Evolutionary conservation across 2,797 vertebrate genomes (phyloP).

Genomic region (Thalassophryne amazonica): DNA sequence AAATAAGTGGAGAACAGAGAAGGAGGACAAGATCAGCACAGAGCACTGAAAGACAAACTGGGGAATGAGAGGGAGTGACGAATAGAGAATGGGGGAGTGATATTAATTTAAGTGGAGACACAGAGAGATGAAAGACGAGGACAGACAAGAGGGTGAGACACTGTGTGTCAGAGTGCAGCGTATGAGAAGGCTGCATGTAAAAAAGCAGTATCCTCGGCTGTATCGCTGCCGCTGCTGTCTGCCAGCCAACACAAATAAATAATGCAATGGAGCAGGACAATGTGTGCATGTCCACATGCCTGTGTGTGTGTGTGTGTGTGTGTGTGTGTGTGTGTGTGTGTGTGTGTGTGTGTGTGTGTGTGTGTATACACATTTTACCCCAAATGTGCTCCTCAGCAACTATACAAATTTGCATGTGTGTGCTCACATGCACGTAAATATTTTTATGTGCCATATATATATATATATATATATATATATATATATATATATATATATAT

Average conservation of each 20-base stretch:
- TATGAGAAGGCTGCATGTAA: slow-evolving; percentile 48
- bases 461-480: background rate
- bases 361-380: background rate
- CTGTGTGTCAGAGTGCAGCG: slow-evolving; percentile 16
- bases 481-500: background rate
- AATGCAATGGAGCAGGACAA: slow-evolving; percentile 36
- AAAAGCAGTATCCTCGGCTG: slow-evolving; percentile 32
- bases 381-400: no score
- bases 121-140: slow-evolving; percentile 28
- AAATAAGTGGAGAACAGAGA: background rate
- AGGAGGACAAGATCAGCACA: background rate
- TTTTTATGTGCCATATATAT: background rate
- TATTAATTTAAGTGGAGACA: slow-evolving; percentile 26
- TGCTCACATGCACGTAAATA: background rate
- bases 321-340: background rate
- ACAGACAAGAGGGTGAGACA: background rate
- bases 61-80: background rate
- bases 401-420: background rate
- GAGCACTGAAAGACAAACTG: slow-evolving; percentile 5
- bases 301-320: background rate
- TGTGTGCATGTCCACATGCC: background rate
- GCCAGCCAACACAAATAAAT: slow-evolving; percentile 50
- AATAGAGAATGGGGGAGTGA: slow-evolving; percentile 2
- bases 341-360: background rate
- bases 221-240: slow-evolving; percentile 33